Base-by-base conservation (phyloP, 2,113 vertebrate species). In the Scortum barcoo region DNA sequence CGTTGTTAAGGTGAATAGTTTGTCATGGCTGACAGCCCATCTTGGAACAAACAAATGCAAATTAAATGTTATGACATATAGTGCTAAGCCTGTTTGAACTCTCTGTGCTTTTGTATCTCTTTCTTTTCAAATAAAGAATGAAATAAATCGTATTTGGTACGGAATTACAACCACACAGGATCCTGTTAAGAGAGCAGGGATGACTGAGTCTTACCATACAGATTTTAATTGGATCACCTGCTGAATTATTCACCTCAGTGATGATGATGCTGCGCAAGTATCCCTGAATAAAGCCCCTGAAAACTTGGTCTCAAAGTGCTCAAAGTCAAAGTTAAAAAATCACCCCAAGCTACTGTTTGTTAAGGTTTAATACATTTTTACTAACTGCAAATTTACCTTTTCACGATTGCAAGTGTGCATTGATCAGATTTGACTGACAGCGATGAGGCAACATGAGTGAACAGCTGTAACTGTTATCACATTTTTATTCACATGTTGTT, bases 1-100 rank as follows among this genome's bases (percentile, higher is more conserved):
- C 46, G 51, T 58, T 70, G n/a, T 40, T 54, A 60, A 53, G 69
- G 63, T 58, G 68, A 50, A 26, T 48, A 66, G 72, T 70, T 66
- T 73, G 13, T 73, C 38, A 77, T n/a, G 38, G 22, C 28, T 58
- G 48, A 78, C 33, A 56, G 17, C 12, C 33, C 10, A 46, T 22
- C 4, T 7, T 13, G 24, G 50, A 72, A 14, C 7, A 33, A 36
- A 54, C 33, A 38, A 16, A 14, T 68, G 44, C 17, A 6, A 20
- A 48, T 54, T 42, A 19, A 69, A 50, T 50, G 30, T 66, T 72
- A 14, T 19, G 22, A 65, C 26, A 44, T 46, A 0, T 7, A 19
- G 17, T 4, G 9, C 51, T 30, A n/a, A 12, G 28, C 3, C 4
- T 10, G 22, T 16, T 9, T 28, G 17, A 54, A 38, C 40, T 33